phyloP scores from a whole-genome alignment of 2,797 vertebrate genomes.

The Simalia tracyae region DNA sequence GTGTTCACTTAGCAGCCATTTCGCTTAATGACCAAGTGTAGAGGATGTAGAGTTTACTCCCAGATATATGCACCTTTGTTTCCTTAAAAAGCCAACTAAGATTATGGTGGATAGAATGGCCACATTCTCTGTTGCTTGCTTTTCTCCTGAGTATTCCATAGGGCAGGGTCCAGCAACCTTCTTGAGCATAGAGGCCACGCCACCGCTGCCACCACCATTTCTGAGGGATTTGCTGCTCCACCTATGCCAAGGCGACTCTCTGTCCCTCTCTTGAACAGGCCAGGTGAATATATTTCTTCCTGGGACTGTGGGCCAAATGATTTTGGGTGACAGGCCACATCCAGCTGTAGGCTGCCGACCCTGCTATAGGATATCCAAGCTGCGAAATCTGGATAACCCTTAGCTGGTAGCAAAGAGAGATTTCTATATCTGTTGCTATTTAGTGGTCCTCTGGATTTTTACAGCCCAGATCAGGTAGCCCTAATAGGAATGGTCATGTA shows the following conservation, averaged over 20 bases:
- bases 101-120: too few species aligned
- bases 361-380: background rate
- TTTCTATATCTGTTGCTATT: background rate
- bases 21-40: background rate
- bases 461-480: background rate
- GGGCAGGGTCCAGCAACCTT: too few species aligned
- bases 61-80: too few species aligned
- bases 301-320: background rate
- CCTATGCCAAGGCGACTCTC: background rate
- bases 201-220: background rate
- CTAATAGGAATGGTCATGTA: background rate
- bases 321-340: background rate
- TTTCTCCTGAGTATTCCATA: too few species aligned
- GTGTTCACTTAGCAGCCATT: background rate
- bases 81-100: too few species aligned
- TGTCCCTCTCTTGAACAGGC: background rate
- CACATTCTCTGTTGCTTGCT: too few species aligned
- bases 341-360: background rate
- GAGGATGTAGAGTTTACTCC: too few species aligned
- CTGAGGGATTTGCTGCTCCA: background rate
- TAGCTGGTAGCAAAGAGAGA: background rate
- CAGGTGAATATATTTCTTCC: background rate
- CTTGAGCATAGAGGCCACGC: too few species aligned
- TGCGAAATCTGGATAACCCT: background rate
- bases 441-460: background rate